Evolutionary conservation across 2,797 vertebrate genomes (phyloP), one percentile per base, ranked within the genome.

Genomic region (Anisognathus igniventris): DNA sequence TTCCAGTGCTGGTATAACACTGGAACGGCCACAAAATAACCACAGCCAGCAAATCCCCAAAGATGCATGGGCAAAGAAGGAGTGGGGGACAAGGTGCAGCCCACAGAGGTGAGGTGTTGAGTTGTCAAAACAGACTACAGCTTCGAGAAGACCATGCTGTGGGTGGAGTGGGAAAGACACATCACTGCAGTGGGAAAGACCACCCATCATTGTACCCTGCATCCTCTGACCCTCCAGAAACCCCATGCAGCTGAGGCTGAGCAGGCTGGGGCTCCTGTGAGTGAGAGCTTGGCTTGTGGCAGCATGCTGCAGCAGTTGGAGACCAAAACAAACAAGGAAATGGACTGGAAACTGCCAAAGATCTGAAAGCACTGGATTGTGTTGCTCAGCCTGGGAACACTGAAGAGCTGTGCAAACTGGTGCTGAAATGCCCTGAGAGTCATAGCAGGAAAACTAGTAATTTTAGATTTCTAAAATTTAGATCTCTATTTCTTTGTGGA

Each of bases 141-240:
- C 35, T 91, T 75, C 0, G 0, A 68, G 66, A 27, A 3, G 1
- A 60, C 27, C 22, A 4, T 35, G 8, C 4, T 5, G 19, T 3
- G 1, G 5, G 19, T 66, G 67, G n/a, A 75, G 31, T 27, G 17
- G 24, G 24, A 37, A 58, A 58, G 25, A 81, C 42, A 8, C 62
- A 61, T 68, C 17, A 10, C 45, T 79, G 42, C 21, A 39, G 33
- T 7, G 13, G 10, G 14, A 76, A 61, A 35, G 39, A 42, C 2
- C 2, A 6, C 9, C 17, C 3, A 0, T 72, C 31, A 45, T 21
- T 18, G 11, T 3, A 28, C 7, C 5, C 40, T 88, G 37, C 19
- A 45, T 60, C 25, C 16, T 18, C 54, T 61, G 51, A 48, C 47
- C 28, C 15, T 72, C 10, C 17, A 68, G 60, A 79, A 79, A 27